Evolutionary conservation across 2,113 vertebrate genomes (phyloP).

Genomic region (Atractosteus spatula): DNA sequence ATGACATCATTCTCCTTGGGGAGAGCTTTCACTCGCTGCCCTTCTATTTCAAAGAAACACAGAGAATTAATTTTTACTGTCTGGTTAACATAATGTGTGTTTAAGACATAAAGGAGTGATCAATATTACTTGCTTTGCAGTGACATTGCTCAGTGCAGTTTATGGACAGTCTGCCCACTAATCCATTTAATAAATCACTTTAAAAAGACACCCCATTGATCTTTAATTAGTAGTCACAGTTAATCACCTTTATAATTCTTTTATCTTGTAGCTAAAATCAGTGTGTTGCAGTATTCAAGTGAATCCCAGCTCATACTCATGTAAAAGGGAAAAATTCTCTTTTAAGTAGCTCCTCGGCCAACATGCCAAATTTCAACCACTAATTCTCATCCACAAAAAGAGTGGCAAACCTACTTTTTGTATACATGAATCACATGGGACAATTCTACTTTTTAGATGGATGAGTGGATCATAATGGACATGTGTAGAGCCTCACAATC

Average conservation of each 20-base stretch:
- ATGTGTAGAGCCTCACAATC: too few relatives aligned
- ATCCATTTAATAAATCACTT: slow-evolving; percentile 76
- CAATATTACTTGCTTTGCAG: slow-evolving; percentile 58
- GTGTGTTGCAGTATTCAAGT: background rate
- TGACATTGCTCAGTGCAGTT: slow-evolving; percentile 64
- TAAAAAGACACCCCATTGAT: slow-evolving; percentile 71
- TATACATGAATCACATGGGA: too few relatives aligned
- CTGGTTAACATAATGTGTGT: slow-evolving; percentile 59
- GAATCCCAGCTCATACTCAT: background rate
- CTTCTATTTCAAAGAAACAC: slow-evolving; percentile 59
- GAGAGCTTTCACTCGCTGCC: slow-evolving; percentile 48
- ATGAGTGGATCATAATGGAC: too few relatives aligned
- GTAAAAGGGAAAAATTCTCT: background rate
- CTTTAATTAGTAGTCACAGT: slow-evolving; percentile 72
- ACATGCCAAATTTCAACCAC: too few relatives aligned
- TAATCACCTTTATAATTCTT: slow-evolving; percentile 61
- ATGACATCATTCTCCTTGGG: slow-evolving; percentile 67
- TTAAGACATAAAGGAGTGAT: slow-evolving; percentile 56
- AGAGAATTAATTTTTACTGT: slow-evolving; percentile 61
- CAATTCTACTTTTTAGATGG: too few relatives aligned
- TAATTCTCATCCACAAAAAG: too few relatives aligned
- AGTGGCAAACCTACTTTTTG: too few relatives aligned
- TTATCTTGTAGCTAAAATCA: slow-evolving; percentile 23
- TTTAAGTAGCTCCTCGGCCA: background rate
- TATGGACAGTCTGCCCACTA: slow-evolving; percentile 66